Evolutionary conservation across 1,140 invertebrate genomes (phyloP).

Genomic region (Piezodorus guildinii): DNA sequence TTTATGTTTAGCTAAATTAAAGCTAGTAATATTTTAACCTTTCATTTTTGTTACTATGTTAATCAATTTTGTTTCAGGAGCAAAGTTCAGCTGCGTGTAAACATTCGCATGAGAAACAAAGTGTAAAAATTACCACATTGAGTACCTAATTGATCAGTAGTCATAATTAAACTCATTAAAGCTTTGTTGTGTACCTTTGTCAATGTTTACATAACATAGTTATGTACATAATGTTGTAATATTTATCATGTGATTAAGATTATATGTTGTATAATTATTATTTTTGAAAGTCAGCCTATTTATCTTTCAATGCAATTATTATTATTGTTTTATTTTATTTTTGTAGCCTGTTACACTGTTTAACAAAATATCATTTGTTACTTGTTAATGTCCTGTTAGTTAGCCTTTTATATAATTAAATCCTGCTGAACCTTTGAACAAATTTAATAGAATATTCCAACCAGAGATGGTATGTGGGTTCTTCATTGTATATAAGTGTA

Average conservation of each 20-base stretch:
- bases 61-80: conserved; percentile 38
- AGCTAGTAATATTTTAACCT: not conserved
- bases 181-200: not conserved
- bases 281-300: not conserved
- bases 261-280: conserved; percentile 12
- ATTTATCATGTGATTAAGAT: not conserved
- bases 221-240: conserved; percentile 11
- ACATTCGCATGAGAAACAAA: not conserved
- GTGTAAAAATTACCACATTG: conserved; percentile 13
- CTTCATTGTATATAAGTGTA: conserved; percentile 3
- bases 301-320: not conserved
- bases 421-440: not conserved
- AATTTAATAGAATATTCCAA: not conserved
- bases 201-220: not conserved
- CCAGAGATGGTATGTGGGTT: conserved; percentile 6
- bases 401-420: not conserved
- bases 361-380: not conserved
- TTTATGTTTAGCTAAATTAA: too few relatives aligned
- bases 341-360: not conserved
- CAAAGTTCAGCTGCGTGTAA: conserved; percentile 68
- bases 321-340: not conserved
- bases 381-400: not conserved
- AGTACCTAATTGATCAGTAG: conserved; percentile 14
- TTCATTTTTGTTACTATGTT: conserved; percentile 6
- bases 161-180: conserved; percentile 5